A percentile compares a stretch with the other conserved stretches of the same genome.
phyloP scores from a whole-genome alignment of 92 coral and sea anemone species.

The Umimayanthus kanabou region DNA sequence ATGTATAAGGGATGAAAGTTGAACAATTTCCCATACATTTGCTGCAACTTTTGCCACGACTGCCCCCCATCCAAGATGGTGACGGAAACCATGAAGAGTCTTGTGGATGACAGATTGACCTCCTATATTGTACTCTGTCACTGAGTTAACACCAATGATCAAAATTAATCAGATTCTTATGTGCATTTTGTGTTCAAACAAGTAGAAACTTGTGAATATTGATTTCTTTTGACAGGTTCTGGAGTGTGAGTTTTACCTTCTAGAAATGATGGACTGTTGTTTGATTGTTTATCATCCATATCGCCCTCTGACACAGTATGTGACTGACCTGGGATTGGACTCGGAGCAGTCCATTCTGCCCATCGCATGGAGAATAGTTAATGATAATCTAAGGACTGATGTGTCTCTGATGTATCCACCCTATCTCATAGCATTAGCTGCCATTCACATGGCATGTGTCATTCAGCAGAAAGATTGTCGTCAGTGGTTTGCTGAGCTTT shows the following conservation, averaged over 20 bases:
- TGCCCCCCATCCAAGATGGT: too few species aligned
- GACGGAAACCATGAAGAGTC: too few species aligned
- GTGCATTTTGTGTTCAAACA: background rate
- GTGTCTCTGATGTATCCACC: slow-evolving; percentile 91
- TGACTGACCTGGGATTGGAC: slow-evolving; percentile 83
- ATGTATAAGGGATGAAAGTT: too few species aligned
- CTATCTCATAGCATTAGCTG: slow-evolving; percentile 92
- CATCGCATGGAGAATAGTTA: slow-evolving; percentile 96
- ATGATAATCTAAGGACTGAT: slow-evolving; percentile 96
- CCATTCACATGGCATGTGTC: slow-evolving; percentile 98
- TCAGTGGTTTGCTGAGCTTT: slow-evolving; percentile 95
- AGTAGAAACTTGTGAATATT: background rate
- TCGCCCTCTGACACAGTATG: slow-evolving; percentile 94
- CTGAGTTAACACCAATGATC: background rate
- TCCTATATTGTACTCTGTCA: too few species aligned
- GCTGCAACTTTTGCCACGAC: too few species aligned
- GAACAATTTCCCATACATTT: too few species aligned
- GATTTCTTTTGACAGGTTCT: slow-evolving; percentile 65
- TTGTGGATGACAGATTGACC: too few species aligned
- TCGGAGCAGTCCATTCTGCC: slow-evolving; percentile 88
- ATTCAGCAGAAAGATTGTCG: slow-evolving; percentile 93
- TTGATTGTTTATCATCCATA: slow-evolving; percentile 93
- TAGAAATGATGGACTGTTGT: slow-evolving; percentile 99
- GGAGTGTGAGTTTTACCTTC: slow-evolving; percentile 95
- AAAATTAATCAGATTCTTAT: too few species aligned